Conservation (phyloP, 1,140 invertebrate genomes). For the Drosophila varians region DNA sequence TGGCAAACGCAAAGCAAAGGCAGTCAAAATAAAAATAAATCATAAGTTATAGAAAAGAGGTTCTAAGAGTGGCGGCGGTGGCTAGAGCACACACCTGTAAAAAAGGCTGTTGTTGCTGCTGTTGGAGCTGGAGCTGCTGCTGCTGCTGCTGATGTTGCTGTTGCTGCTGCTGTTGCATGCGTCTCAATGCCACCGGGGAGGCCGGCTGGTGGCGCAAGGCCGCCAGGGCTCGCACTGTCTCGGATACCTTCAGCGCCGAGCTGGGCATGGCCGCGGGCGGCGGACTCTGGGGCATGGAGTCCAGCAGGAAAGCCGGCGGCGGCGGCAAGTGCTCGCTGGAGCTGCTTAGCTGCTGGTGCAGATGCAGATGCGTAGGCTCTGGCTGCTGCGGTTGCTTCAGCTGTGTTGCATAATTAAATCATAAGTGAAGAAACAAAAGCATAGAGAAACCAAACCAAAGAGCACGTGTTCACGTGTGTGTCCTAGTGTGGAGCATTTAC, state of each 20-base stretch:
- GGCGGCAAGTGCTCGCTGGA: slow-evolving; percentile 90
- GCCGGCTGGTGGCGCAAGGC: slow-evolving; percentile 93
- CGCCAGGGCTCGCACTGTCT: slow-evolving; percentile 93
- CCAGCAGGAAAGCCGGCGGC: slow-evolving; percentile 92
- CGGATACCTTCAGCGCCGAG: slow-evolving; percentile 89
- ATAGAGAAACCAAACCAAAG: slow-evolving; percentile 30
- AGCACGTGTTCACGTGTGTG: slow-evolving; percentile 5
- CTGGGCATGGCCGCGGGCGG: slow-evolving; percentile 56
- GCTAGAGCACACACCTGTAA: slow-evolving; percentile 72
- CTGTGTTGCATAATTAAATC: slow-evolving; percentile 56
- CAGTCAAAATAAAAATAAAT: slow-evolving; percentile 60
- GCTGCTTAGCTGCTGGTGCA: slow-evolving; percentile 52
- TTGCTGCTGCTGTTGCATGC: slow-evolving; percentile 61
- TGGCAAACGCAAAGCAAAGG: slow-evolving; percentile 49
- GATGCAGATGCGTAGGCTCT: slow-evolving; percentile 32
- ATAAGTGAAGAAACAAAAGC: slow-evolving; percentile 65
- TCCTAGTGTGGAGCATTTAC: slow-evolving; percentile 11
- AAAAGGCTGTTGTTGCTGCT: slow-evolving; percentile 42
- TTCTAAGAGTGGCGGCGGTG: slow-evolving; percentile 22
- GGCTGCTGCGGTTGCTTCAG: slow-evolving; percentile 22
- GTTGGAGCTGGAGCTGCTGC: slow-evolving; percentile 51
- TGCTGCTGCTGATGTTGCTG: slow-evolving; percentile 55
- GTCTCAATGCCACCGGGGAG: slow-evolving; percentile 90
- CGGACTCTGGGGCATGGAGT: slow-evolving; percentile 76
- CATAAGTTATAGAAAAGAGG: slow-evolving; percentile 30